A percentile compares a stretch with the other conserved stretches of the same genome.
These are phyloP conservation scores for Trachythela sp. DNA, from an alignment of 64 coral and sea anemone species.

Conservation along the genomic window DNA sequence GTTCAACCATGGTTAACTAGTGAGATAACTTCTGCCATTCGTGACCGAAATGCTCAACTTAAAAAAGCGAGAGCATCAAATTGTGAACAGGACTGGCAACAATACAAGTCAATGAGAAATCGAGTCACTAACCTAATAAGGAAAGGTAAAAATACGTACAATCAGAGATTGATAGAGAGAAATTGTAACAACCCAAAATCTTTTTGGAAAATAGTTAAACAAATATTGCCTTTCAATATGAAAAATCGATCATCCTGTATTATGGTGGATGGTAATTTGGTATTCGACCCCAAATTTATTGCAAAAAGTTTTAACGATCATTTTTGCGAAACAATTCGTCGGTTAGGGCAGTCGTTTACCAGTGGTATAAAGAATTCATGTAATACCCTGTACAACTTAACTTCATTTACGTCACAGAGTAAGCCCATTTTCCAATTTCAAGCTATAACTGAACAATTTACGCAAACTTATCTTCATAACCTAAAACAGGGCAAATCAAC, in stretches of 20 bases:
- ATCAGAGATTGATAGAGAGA: slow-evolving; percentile 38
- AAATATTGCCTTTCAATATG: slow-evolving; percentile 21
- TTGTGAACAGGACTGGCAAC: slow-evolving; percentile 48
- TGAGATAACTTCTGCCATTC: slow-evolving; percentile 42
- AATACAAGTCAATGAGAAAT: slow-evolving; percentile 53
- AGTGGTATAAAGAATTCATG: background rate
- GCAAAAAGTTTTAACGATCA: background rate
- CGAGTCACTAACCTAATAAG: slow-evolving; percentile 45
- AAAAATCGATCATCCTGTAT: slow-evolving; percentile 16
- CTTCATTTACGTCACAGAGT: background rate
- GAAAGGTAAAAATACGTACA: slow-evolving; percentile 39
- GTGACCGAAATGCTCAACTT: slow-evolving; percentile 40
- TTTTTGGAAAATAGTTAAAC: slow-evolving; percentile 50
- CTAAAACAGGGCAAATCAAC: background rate
- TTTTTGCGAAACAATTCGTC: background rate
- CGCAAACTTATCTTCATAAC: background rate
- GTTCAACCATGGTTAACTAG: slow-evolving; percentile 51
- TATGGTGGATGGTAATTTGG: background rate
- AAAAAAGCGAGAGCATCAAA: slow-evolving; percentile 57
- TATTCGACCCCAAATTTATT: background rate
- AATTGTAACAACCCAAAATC: slow-evolving; percentile 29
- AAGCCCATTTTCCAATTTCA: background rate
- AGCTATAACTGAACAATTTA: background rate
- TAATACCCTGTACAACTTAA: background rate
- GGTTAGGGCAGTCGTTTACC: background rate